Base-by-base conservation (phyloP, 2,888 invertebrate species). In the Agonopterix heracliana region DNA sequence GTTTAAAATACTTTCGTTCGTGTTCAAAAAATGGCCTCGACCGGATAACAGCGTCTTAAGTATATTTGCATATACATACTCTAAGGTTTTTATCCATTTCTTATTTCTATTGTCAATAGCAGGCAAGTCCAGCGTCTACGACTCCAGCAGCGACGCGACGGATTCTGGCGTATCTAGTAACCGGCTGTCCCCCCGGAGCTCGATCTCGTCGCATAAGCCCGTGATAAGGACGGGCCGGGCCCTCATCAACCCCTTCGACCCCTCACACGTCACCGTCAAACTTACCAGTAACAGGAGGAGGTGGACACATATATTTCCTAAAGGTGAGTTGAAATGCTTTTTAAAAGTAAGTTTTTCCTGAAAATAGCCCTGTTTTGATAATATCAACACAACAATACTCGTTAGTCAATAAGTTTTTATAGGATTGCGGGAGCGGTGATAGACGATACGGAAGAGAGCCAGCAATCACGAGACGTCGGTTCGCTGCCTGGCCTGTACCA, bases 231-330 rank as follows among this genome's bases (percentile, higher is more conserved):
- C 95, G 1, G 95, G 95, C 0, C 89, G 95, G 53, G 96, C 97
- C 1, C 89, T 97, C 42, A 98, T 99, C 65, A 99, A 99, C 84
- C 99, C 99, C 0, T 99, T 99, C 76, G 98, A 98, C 77, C 99
- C 99, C 0, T 98, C 98, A 0, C 96, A 98, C 73, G 97, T 99
- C 49, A 97, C 97, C 35, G 97, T 98, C 59, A 98, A 98, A 79
- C 86, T 98, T 44, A 98, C 98, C 0, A 98, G 98, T 47, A 98
- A 98, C 78, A 90, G 98, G 45, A 89, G 98, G 35, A 91, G 99
- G 50, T 99, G 99, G 99, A 98, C 98, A 0, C 99, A 99, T 78
- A 98, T 98, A 65, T 99, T 99, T 79, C 99, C 99, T 2, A 96
- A 96, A 90, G 94, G 94, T 92, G 63, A 56, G 38, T 38, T 26